These are phyloP conservation scores for Lottia scabra DNA, from an alignment of 2,888 invertebrate genomes.

Conservation along the genomic window DNA sequence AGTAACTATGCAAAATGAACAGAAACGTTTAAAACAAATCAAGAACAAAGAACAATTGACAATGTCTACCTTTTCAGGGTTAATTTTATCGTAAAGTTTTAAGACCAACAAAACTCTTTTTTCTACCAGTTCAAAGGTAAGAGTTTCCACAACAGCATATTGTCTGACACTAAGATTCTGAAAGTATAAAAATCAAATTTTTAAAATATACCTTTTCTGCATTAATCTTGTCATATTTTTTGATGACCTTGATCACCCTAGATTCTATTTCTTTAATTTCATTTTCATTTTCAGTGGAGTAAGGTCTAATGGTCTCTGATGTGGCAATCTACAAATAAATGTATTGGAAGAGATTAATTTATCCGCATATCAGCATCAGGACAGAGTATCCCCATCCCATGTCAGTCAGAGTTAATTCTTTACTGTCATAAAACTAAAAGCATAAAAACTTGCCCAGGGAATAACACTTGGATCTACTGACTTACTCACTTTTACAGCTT, in stretches of 20 bases:
- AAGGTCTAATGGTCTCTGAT: too few species aligned
- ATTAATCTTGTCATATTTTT: slow-evolving; percentile 87
- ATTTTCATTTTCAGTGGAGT: neutral
- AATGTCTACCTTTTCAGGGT: slow-evolving; percentile 80
- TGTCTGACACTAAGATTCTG: too few species aligned
- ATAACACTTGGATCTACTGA: too few species aligned
- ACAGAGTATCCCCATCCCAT: too few species aligned
- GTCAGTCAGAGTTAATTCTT: too few species aligned
- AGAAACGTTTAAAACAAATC: slow-evolving; percentile 2
- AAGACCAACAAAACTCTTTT: slow-evolving; percentile 89
- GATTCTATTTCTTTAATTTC: slow-evolving; percentile 73
- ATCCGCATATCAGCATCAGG: too few species aligned
- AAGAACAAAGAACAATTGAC: neutral
- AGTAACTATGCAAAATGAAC: neutral
- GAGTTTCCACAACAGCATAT: slow-evolving; percentile 10
- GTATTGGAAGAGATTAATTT: too few species aligned
- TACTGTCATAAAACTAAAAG: too few species aligned
- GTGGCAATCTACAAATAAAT: too few species aligned
- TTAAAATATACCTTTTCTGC: slow-evolving; percentile 89
- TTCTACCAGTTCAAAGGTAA: slow-evolving; percentile 77
- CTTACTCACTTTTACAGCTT: too few species aligned
- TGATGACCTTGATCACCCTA: slow-evolving; percentile 86
- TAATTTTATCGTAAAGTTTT: slow-evolving; percentile 89
- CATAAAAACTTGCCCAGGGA: too few species aligned
- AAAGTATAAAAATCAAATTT: too few species aligned